Conservation (phyloP, 1,140 invertebrate genomes). For the Bursaphelenchus mucronatus region DNA sequence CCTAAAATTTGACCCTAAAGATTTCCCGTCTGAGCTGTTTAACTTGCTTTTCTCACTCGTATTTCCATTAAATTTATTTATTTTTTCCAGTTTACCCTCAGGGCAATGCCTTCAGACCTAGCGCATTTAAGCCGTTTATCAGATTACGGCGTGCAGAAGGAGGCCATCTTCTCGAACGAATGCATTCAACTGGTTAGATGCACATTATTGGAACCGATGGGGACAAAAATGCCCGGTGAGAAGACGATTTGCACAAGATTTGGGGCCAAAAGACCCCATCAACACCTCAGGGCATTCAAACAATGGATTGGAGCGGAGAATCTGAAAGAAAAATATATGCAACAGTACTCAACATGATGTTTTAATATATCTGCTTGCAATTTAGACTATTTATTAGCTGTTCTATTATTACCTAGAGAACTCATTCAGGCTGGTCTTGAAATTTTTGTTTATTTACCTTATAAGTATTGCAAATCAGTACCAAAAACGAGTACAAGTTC, state of each 20-base stretch:
- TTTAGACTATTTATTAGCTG: too few species aligned
- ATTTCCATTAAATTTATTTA: conserved; percentile 14
- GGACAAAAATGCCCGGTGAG: conserved; percentile 3
- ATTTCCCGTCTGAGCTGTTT: too few species aligned
- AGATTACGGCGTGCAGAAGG: conserved; percentile 21
- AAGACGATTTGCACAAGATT: neutral
- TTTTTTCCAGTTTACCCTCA: conserved; percentile 25
- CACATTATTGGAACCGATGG: conserved; percentile 20
- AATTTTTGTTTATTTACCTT: too few species aligned
- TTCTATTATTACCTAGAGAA: too few species aligned
- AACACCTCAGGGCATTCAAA: conserved; percentile 29
- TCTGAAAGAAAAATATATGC: conserved; percentile 32
- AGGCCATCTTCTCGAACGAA: conserved; percentile 10
- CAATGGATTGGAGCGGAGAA: conserved; percentile 20
- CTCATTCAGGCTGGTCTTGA: too few species aligned
- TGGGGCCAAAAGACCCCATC: conserved; percentile 23
- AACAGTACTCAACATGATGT: conserved; percentile 20
- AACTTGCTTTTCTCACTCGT: too few species aligned
- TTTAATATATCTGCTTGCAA: too few species aligned
- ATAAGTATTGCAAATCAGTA: too few species aligned
- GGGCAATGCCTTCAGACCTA: conserved; percentile 20
- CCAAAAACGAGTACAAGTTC: too few species aligned
- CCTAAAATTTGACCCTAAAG: too few species aligned
- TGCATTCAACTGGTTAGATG: conserved; percentile 19
- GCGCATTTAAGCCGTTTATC: conserved; percentile 24